Conservation (phyloP, 1,140 invertebrate genomes). For the Thaumetopoea pityocampa region DNA sequence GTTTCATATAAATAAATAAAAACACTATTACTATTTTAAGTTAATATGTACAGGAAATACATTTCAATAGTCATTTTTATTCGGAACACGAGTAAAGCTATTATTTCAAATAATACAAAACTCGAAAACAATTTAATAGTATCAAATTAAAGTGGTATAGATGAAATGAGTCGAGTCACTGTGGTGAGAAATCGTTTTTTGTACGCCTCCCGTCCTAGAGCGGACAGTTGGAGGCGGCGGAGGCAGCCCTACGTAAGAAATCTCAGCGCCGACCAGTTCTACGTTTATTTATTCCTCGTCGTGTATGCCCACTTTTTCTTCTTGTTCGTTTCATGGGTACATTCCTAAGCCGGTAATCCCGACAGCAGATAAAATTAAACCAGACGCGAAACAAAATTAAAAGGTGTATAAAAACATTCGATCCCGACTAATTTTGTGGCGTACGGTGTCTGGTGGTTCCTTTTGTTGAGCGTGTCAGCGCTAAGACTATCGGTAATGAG, state of each 20-base stretch:
- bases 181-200: slow-evolving; percentile 30
- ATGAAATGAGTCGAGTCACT: slow-evolving; percentile 21
- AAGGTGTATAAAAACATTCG: slow-evolving; percentile 70
- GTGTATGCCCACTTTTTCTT: slow-evolving; percentile 61
- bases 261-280: slow-evolving; percentile 62
- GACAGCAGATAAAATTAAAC: slow-evolving; percentile 74
- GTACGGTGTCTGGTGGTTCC: slow-evolving; percentile 61
- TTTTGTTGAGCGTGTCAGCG: slow-evolving; percentile 36
- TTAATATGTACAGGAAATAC: slow-evolving; percentile 3
- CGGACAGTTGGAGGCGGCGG: slow-evolving; percentile 9
- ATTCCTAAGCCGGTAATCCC: slow-evolving; percentile 74
- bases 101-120: slow-evolving; percentile 8
- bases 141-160: slow-evolving; percentile 19
- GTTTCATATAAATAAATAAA: too few species aligned
- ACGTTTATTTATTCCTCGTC: slow-evolving; percentile 71
- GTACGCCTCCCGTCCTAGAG: slow-evolving; percentile 11
- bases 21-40: slow-evolving; percentile 5
- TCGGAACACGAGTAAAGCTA: slow-evolving; percentile 11
- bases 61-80: too few species aligned
- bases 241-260: slow-evolving; percentile 46
- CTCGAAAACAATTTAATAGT: slow-evolving; percentile 15
- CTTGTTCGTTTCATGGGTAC: slow-evolving; percentile 64
- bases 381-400: slow-evolving; percentile 76
- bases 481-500: slow-evolving; percentile 35
- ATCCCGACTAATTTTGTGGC: slow-evolving; percentile 71